phyloP scores from a whole-genome alignment of 2,797 vertebrate genomes.

The Emys orbicularis region DNA sequence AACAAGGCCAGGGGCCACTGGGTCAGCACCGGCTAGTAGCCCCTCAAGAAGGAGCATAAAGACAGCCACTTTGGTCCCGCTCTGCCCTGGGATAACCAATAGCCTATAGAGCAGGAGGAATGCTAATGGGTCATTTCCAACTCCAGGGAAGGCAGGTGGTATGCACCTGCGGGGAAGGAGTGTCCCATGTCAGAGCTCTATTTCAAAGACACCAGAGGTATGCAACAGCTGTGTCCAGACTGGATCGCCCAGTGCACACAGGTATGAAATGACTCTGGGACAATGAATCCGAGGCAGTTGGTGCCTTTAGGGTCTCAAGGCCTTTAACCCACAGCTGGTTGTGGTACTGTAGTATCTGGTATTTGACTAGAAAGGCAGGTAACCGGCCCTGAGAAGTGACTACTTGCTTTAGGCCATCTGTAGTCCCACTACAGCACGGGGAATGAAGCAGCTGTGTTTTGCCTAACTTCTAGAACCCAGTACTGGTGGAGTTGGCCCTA shows the following conservation, averaged over 20 bases:
- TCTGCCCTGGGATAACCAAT: not conserved
- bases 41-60: not conserved
- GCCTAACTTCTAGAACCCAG: not conserved
- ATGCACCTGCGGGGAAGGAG: not conserved
- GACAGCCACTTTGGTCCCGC: not conserved
- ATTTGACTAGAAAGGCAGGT: not conserved
- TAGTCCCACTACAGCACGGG: not conserved
- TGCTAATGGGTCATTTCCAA: not conserved
- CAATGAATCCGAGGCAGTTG: not conserved
- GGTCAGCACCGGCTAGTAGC: not conserved
- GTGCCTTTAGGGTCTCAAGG: not conserved
- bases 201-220: too few species aligned
- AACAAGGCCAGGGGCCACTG: not conserved
- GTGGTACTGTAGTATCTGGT: not conserved
- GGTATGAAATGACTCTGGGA: not conserved
- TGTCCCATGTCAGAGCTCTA: too few species aligned
- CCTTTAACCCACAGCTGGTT: not conserved
- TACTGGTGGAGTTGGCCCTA: not conserved
- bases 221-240: too few species aligned
- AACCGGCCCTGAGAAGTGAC: too few species aligned
- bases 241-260: too few species aligned
- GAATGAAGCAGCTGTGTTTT: not conserved
- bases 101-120: not conserved
- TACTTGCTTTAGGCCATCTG: not conserved
- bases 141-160: not conserved